Evolutionary conservation across 2,888 invertebrate genomes (phyloP).

Genomic region (Aethes cnicana): DNA sequence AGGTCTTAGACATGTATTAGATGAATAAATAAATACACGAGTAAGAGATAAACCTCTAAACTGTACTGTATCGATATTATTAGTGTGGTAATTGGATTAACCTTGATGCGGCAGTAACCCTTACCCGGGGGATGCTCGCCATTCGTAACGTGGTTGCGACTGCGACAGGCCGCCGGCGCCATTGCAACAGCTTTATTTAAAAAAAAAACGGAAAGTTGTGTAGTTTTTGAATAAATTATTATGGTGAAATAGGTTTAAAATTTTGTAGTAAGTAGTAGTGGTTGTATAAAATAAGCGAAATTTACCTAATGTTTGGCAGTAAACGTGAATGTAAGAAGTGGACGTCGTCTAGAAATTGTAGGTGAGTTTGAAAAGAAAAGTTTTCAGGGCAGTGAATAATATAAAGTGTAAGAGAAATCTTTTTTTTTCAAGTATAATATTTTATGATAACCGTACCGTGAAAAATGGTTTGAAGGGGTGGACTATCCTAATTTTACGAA

Average conservation of each 20-base stretch:
- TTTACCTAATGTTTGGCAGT: conserved; percentile 81
- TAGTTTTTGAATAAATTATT: too few species aligned
- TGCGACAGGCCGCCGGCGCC: conserved; percentile 44
- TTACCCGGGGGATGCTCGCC: conserved; percentile 56
- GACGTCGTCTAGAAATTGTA: conserved; percentile 61
- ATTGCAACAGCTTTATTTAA: conserved; percentile 12
- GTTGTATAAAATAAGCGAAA: too few species aligned
- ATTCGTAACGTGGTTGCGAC: conserved; percentile 59
- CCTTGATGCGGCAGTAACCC: conserved; percentile 75
- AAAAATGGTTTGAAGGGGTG: too few species aligned
- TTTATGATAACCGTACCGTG: too few species aligned
- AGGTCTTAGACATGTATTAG: conserved; percentile 22
- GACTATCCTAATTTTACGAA: neutral
- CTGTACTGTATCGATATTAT: conserved; percentile 49
- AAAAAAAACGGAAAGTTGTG: too few species aligned
- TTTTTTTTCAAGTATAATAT: too few species aligned
- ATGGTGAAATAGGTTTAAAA: too few species aligned
- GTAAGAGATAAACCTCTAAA: conserved; percentile 31
- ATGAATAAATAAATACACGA: conserved; percentile 33
- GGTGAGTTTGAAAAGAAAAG: conserved; percentile 26
- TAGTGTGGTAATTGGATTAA: conserved; percentile 75
- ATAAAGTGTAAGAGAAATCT: too few species aligned
- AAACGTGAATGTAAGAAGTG: conserved; percentile 83
- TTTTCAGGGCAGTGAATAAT: too few species aligned
- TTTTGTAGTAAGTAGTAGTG: too few species aligned